Evolutionary conservation across 30 jellyfish, hydroid and myxozoan species (phyloP).

Genomic region (Chrysaora quinquecirrha): DNA sequence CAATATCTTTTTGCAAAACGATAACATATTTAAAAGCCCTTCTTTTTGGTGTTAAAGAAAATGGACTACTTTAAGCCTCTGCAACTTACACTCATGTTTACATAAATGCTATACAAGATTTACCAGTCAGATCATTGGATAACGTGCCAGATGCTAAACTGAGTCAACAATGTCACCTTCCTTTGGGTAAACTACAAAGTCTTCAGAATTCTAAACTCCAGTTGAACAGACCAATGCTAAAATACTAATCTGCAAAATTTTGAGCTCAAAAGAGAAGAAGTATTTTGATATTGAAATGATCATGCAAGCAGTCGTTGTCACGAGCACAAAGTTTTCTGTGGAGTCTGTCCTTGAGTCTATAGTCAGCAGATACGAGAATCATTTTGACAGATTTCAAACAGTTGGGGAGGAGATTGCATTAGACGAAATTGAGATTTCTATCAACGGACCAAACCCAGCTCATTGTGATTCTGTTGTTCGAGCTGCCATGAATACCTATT

Average conservation of each 20-base stretch:
- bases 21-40: not conserved
- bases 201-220: not conserved
- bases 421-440: not conserved
- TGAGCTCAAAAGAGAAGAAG: not conserved
- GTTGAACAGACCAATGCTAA: not conserved
- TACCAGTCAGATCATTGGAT: not conserved
- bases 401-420: not conserved
- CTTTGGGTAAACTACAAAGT: not conserved
- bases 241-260: not conserved
- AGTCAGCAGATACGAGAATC: not conserved
- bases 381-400: not conserved
- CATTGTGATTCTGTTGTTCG: not conserved
- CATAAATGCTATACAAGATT: not conserved
- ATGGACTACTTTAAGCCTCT: not conserved
- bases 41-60: not conserved
- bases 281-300: not conserved
- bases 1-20: not conserved
- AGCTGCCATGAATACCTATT: conserved; percentile 8
- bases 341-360: conserved; percentile 21
- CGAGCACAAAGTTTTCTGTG: conserved; percentile 1
- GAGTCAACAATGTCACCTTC: not conserved
- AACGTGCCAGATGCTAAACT: not conserved
- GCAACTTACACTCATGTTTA: not conserved
- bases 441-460: conserved; percentile 5
- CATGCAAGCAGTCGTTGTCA: conserved; percentile 20